Base-by-base conservation (phyloP, 2,888 invertebrate genomes). In the Drosophila acutilabella region DNA sequence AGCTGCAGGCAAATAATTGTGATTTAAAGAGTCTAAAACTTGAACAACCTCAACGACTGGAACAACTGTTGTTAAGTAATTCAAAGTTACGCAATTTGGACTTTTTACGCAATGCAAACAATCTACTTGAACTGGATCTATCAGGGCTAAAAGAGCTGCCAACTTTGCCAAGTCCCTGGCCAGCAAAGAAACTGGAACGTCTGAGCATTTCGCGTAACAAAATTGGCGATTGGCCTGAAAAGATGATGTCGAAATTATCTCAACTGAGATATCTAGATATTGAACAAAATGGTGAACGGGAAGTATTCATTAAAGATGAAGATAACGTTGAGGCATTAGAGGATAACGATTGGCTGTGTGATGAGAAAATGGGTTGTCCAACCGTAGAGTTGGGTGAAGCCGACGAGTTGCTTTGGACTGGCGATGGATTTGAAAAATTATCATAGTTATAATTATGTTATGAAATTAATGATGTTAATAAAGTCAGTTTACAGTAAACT, bases 251-350 rank as follows among this genome's bases (percentile, higher is more conserved):
- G 3, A 62, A 77, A 18, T 13, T 81, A 5, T 61, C 74, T 5
- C 45, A 80, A 8, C 77, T 81, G 0, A 57, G 66, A 5, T 64
- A 68, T 11, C 52, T 81, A 11, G 79, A 81, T 18, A 66, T 82
- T 8, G 48, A 48, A 18, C 69, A 77, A 5, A 40, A 74, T n/a
- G 56, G 54, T 36, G 41, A 57, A n/a, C 65, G 61, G 8, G 77
- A 81, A 50, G 66, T 81, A 7, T 81, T 50, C 23, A 48, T 81
- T 0, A 77, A 79, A 23, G 81, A 81, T n/a, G 42, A 67, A 33
- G 62, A 77, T 20, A 51, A 62, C 11, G 51, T 50, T n/a, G 48
- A 44, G 2, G 26, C 56, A 26, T 20, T 69, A 2, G 66, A 67
- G 18, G 50, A 69, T 1, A 44, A 30, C 1, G 44, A 40, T 5